Percentiles rank a stretch among this genome's conserved stretches.
Conservation (phyloP, 1,140 invertebrate genomes). For the Agraylea sexmaculata region DNA sequence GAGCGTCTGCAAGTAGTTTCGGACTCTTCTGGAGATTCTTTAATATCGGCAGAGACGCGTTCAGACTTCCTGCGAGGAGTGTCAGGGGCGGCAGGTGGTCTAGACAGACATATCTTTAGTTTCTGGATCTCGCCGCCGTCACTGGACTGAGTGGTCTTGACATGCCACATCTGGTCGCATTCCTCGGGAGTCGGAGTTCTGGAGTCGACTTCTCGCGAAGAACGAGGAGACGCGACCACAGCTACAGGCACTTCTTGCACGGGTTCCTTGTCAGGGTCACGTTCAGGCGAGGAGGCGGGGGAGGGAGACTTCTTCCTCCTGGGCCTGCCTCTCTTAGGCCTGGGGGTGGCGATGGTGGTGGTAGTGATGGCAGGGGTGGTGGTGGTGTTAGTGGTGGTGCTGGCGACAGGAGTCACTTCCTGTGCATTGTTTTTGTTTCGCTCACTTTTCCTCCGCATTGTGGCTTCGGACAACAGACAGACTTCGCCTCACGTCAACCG, state of each 20-base stretch:
- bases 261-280: slow-evolving; percentile 8
- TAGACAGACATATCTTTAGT: slow-evolving; percentile 19
- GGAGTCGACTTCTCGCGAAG: not conserved
- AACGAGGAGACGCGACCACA: not conserved
- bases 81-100: slow-evolving; percentile 12
- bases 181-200: slow-evolving; percentile 2
- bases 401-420: slow-evolving; percentile 14
- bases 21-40: slow-evolving; percentile 10
- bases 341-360: too few species aligned
- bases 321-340: slow-evolving; percentile 17
- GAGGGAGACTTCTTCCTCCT: slow-evolving; percentile 19
- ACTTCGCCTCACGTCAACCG: not conserved
- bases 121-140: slow-evolving; percentile 18
- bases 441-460: slow-evolving; percentile 20
- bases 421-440: slow-evolving; percentile 17
- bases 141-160: slow-evolving; percentile 15
- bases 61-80: slow-evolving; percentile 12
- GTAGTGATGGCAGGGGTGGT: too few species aligned
- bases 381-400: too few species aligned
- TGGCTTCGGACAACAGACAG: not conserved
- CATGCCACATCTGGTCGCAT: slow-evolving; percentile 17
- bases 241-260: not conserved
- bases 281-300: slow-evolving; percentile 13
- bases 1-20: slow-evolving; percentile 17
- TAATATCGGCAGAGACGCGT: not conserved